phyloP scores from a whole-genome alignment of 2,113 vertebrate genomes.

The human (Homo sapiens) region DNA sequence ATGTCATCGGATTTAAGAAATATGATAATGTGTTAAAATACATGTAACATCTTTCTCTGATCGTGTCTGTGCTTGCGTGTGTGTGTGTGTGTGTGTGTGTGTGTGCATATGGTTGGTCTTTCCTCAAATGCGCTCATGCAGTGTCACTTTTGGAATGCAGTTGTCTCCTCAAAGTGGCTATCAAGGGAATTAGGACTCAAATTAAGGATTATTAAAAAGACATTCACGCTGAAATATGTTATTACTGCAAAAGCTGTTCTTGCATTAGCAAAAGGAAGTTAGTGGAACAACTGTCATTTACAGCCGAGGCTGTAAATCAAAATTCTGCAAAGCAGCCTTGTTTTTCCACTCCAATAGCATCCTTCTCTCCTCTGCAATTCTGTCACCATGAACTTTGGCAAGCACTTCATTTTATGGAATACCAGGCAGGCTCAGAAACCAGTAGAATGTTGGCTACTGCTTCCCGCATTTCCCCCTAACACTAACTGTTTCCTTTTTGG shows the following conservation, averaged over 20 bases:
- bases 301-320: slow-evolving; percentile 63
- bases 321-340: slow-evolving; percentile 60
- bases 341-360: slow-evolving; percentile 60
- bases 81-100: no score
- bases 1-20: slow-evolving; percentile 51
- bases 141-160: slow-evolving; percentile 65
- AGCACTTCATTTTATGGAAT: not conserved
- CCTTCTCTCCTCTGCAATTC: not conserved
- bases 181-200: slow-evolving; percentile 76
- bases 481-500: not conserved
- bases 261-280: slow-evolving; percentile 76
- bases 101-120: not conserved
- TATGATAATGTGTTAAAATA: slow-evolving; percentile 46
- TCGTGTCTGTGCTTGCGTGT: not conserved
- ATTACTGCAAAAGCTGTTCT: slow-evolving; percentile 77
- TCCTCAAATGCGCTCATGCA: slow-evolving; percentile 39
- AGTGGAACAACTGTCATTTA: slow-evolving; percentile 71
- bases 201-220: slow-evolving; percentile 83
- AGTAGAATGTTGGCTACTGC: not conserved
- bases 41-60: not conserved
- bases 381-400: slow-evolving; percentile 35
- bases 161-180: slow-evolving; percentile 75
- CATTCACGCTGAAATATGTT: slow-evolving; percentile 80
- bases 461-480: not conserved
- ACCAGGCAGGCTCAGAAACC: not conserved